phyloP scores from a whole-genome alignment of 2,888 invertebrate species.

The Mellilla xanthometata region DNA sequence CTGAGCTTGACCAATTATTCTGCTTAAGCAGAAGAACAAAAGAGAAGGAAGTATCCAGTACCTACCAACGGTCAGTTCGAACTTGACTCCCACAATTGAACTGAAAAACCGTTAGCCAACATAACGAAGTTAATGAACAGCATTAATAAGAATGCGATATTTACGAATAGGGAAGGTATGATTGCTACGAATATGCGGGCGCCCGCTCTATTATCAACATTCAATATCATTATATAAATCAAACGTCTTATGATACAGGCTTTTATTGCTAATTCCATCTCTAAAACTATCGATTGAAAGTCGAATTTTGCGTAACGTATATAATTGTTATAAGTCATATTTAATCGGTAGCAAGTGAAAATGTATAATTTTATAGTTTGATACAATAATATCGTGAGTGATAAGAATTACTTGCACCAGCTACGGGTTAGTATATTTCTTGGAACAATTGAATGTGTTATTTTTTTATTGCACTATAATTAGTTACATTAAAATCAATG shows the following conservation, averaged over 20 bases:
- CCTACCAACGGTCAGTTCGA: not conserved
- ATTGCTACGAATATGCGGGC: slow-evolving; percentile 70
- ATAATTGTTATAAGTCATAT: slow-evolving; percentile 10
- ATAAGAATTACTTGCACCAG: slow-evolving; percentile 41
- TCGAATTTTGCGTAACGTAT: slow-evolving; percentile 7
- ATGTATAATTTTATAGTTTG: slow-evolving; percentile 54
- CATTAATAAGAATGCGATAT: slow-evolving; percentile 73
- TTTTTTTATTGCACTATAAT: not conserved
- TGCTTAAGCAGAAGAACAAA: too few relatives aligned
- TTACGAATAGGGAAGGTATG: slow-evolving; percentile 71
- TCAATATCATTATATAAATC: slow-evolving; percentile 23
- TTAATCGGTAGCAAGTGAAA: slow-evolving; percentile 21
- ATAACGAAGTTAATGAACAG: slow-evolving; percentile 59
- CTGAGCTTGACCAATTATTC: too few relatives aligned
- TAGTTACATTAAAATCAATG: not conserved
- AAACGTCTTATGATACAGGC: slow-evolving; percentile 33
- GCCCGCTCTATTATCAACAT: slow-evolving; percentile 54
- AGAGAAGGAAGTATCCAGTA: too few relatives aligned
- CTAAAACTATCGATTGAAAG: slow-evolving; percentile 29
- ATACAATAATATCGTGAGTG: slow-evolving; percentile 59
- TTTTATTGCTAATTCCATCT: slow-evolving; percentile 37
- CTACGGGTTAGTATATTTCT: slow-evolving; percentile 27
- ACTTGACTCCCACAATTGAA: slow-evolving; percentile 3
- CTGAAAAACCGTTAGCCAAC: slow-evolving; percentile 71
- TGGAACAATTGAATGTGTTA: slow-evolving; percentile 4